Evolutionary conservation across 2,888 invertebrate genomes (phyloP).

Genomic region (Lagria hirta): DNA sequence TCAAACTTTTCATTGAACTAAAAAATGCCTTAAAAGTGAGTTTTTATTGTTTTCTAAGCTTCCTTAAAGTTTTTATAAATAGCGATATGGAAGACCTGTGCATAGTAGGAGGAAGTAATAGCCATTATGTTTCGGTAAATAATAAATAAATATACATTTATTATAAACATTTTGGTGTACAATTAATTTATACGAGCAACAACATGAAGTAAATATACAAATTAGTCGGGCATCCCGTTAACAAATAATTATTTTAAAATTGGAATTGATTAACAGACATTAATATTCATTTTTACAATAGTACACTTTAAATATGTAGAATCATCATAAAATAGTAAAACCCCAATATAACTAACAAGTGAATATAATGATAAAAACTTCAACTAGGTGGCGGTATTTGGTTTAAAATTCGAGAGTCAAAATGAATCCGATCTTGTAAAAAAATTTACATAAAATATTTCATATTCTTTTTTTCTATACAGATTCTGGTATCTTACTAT

Average conservation of each 20-base stretch:
- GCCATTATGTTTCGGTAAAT: no score
- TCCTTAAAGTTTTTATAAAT: no score
- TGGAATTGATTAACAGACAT: conserved; percentile 17
- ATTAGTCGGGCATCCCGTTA: background rate
- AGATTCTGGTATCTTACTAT: conserved; percentile 12
- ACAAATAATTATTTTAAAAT: conserved; percentile 5
- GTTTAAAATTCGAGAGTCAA: no score
- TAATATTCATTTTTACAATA: conserved; percentile 10
- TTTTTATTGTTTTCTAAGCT: no score
- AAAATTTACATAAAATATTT: conserved; percentile 18
- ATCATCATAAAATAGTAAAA: background rate
- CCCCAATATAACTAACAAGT: background rate
- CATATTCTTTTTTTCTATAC: conserved; percentile 9
- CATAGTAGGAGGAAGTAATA: no score
- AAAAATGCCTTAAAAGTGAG: no score
- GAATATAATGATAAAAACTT: no score
- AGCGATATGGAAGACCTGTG: no score
- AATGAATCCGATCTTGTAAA: no score
- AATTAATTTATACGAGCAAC: conserved; percentile 12
- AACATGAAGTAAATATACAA: conserved; percentile 5
- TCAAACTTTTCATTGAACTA: no score
- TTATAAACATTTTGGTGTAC: conserved; percentile 22
- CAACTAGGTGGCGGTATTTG: no score
- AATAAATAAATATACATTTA: conserved; percentile 31
- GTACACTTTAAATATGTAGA: no score